Evolutionary conservation across 1,140 invertebrate species (phyloP).

Genomic region (Zaprionus lachaisei): DNA sequence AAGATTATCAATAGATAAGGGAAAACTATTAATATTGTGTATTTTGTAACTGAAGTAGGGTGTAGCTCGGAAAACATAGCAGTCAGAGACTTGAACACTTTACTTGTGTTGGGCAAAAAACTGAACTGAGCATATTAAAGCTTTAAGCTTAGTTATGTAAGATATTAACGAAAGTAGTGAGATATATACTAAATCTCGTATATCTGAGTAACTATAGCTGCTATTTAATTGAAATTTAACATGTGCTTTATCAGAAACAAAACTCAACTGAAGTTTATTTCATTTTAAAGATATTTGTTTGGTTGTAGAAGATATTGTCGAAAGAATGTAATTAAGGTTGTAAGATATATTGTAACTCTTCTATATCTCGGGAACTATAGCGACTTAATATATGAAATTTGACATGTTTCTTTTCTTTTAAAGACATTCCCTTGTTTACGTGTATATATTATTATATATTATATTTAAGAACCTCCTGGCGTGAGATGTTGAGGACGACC

Average conservation of each 20-base stretch:
- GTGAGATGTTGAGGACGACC: too few relatives aligned
- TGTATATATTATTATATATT: neutral
- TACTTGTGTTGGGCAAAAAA: neutral
- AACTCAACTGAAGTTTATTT: neutral
- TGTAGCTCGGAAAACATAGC: neutral
- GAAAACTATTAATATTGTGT: too few relatives aligned
- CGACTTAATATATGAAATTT: neutral
- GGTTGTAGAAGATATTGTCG: neutral
- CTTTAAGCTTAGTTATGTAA: neutral
- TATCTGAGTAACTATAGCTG: neutral
- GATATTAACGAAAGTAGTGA: neutral
- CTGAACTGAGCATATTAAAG: neutral
- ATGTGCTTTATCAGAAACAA: neutral
- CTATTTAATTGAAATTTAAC: neutral
- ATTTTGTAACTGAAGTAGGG: neutral
- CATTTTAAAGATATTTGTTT: neutral
- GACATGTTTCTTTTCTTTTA: neutral
- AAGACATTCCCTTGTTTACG: neutral
- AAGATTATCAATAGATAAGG: conserved; percentile 40
- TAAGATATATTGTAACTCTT: too few relatives aligned
- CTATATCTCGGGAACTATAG: too few relatives aligned
- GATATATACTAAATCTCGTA: neutral
- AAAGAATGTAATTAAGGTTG: too few relatives aligned
- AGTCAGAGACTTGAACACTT: neutral
- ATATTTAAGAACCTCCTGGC: too few relatives aligned